Conservation (phyloP, 2,113 vertebrate genomes). For the Cavia aperea region DNA sequence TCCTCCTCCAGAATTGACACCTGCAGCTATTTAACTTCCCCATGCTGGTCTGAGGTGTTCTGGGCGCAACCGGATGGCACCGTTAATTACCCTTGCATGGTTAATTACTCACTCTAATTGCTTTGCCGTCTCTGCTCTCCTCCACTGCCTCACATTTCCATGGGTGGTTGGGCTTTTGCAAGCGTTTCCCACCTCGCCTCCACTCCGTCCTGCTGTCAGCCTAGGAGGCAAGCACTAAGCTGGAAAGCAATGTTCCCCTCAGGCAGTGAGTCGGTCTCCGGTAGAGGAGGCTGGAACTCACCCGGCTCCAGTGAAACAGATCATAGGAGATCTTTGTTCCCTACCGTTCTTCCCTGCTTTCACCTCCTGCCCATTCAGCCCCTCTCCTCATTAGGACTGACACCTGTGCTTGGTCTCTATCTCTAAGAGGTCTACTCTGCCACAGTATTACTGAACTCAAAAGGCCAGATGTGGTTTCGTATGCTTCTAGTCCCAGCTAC, state of each 20-base stretch:
- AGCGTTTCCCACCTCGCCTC: neutral
- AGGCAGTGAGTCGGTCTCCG: too few species aligned
- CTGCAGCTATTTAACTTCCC: neutral
- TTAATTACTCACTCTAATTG: conserved; percentile 11
- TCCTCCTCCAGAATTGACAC: neutral
- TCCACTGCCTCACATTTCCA: neutral
- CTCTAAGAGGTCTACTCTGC: neutral
- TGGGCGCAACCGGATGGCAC: neutral
- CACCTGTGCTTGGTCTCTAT: neutral
- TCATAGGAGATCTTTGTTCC: too few species aligned
- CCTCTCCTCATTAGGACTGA: neutral
- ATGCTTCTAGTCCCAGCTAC: neutral
- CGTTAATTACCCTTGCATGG: neutral
- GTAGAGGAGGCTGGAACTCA: too few species aligned
- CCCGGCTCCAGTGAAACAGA: neutral
- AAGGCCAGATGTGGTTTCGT: neutral
- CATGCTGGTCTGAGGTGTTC: neutral
- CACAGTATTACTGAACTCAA: neutral
- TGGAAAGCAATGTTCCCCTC: rapidly evolving
- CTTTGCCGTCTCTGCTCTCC: neutral
- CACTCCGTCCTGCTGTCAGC: too few species aligned
- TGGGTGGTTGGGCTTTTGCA: neutral
- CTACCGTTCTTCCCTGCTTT: neutral
- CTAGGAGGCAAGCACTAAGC: neutral
- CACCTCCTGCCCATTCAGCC: too few species aligned